Percentiles rank a stretch among this genome's conserved stretches.
Evolutionary conservation across 2,797 vertebrate species (phyloP).

Genomic region (Silurus lanzhouensis): DNA sequence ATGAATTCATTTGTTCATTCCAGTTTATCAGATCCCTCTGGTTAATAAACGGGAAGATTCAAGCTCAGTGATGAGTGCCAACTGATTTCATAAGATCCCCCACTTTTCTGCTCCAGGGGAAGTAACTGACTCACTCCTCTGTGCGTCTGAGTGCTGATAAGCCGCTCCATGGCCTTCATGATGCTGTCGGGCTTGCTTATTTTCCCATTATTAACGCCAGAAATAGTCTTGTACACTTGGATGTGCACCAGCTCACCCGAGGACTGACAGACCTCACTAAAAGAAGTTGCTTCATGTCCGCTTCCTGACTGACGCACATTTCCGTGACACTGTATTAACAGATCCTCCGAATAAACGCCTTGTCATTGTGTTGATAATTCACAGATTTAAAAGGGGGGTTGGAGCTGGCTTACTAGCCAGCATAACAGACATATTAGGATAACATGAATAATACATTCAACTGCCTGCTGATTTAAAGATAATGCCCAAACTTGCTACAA

Average conservation of each 20-base stretch:
- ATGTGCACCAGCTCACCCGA: conserved; percentile 47
- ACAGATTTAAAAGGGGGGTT: background rate
- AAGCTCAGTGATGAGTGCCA: background rate
- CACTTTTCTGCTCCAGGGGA: background rate
- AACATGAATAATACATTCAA: background rate
- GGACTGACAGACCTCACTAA: conserved; percentile 1
- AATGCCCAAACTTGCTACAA: background rate
- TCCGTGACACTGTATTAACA: background rate
- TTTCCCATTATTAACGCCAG: conserved; percentile 68
- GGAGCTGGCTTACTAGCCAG: background rate
- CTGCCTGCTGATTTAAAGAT: background rate
- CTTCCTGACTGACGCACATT: conserved; percentile 25
- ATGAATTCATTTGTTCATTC: background rate
- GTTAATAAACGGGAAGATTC: background rate
- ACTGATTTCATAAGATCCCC: background rate
- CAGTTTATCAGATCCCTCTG: background rate
- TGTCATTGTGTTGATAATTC: background rate
- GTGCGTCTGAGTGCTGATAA: background rate
- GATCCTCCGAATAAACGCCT: background rate
- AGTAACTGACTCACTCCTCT: background rate
- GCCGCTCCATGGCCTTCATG: background rate
- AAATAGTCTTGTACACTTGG: conserved; percentile 66
- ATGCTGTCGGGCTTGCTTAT: conserved; percentile 55
- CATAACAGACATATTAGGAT: background rate
- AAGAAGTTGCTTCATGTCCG: conserved; percentile 2